phyloP scores from a whole-genome alignment of 2,888 invertebrate species.

The Leptopterna dolabrata region DNA sequence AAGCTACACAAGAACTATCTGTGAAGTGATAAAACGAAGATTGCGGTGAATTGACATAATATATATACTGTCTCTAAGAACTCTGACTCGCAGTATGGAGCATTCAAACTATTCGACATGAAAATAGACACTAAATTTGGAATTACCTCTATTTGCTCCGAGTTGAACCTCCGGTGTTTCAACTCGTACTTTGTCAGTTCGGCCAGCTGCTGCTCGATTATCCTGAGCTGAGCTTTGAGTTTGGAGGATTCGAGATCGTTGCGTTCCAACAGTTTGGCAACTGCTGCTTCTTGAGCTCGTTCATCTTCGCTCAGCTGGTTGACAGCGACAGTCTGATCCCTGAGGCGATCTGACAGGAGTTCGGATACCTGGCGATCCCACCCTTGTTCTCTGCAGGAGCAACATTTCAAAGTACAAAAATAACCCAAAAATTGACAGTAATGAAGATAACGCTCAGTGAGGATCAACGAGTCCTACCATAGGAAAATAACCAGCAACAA shows the following conservation, averaged over 20 bases:
- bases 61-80: too few relatives aligned
- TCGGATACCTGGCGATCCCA: constrained; percentile 71
- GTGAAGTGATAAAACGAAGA: too few relatives aligned
- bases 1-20: too few relatives aligned
- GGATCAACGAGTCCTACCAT: too few relatives aligned
- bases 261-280: constrained; percentile 77
- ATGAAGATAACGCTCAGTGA: too few relatives aligned
- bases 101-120: background rate
- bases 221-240: constrained; percentile 76
- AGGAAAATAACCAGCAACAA: too few relatives aligned
- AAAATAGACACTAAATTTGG: background rate
- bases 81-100: too few relatives aligned
- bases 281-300: constrained; percentile 78
- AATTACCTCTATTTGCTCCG: constrained; percentile 76
- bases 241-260: constrained; percentile 83
- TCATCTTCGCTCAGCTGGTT: constrained; percentile 75
- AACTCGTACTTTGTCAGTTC: constrained; percentile 79
- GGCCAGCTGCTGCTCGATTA: constrained; percentile 77
- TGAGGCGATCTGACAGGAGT: constrained; percentile 67
- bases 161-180: constrained; percentile 76
- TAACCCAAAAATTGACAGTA: background rate
- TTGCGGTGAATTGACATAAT: too few relatives aligned
- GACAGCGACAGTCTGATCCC: constrained; percentile 72
- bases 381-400: constrained; percentile 71
- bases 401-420: background rate